A percentile compares a stretch with the other conserved stretches of the same genome.
phyloP scores from a whole-genome alignment of 2,888 invertebrate genomes.

The Conistra vaccinii region DNA sequence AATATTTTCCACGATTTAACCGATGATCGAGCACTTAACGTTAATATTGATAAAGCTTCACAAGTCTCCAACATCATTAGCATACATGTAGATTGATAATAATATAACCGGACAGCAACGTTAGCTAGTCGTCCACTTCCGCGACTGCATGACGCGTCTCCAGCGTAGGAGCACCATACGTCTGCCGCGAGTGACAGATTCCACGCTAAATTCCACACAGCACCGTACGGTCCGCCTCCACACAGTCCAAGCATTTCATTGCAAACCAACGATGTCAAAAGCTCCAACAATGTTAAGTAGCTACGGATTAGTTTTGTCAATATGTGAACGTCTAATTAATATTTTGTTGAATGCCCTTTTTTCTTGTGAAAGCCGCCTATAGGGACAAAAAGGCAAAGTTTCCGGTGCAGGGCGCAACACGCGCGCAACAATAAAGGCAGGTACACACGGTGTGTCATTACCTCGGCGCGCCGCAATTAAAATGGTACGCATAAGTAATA shows the following conservation, averaged over 20 bases:
- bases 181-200: constrained; percentile 68
- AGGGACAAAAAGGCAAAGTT: constrained; percentile 65
- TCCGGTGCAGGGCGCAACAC: constrained; percentile 71
- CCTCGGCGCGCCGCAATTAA: constrained; percentile 81
- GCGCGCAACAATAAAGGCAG: constrained; percentile 67
- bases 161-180: constrained; percentile 64
- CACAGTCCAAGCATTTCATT: constrained; percentile 68
- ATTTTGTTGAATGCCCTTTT: constrained; percentile 44
- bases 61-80: constrained; percentile 37
- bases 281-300: constrained; percentile 65
- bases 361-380: constrained; percentile 47
- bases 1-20: neutral
- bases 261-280: constrained; percentile 57
- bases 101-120: constrained; percentile 49
- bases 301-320: constrained; percentile 63
- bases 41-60: constrained; percentile 18
- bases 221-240: constrained; percentile 66
- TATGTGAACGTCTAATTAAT: constrained; percentile 58
- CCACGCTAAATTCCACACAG: constrained; percentile 68
- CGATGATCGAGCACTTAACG: neutral
- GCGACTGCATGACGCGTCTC: constrained; percentile 56
- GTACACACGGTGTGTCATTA: constrained; percentile 79
- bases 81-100: constrained; percentile 48
- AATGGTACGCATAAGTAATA: constrained; percentile 87
- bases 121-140: constrained; percentile 61